Percentiles rank a stretch among this genome's conserved stretches.
These are phyloP conservation scores for Camarhynchus parvulus DNA, from an alignment of 2,113 vertebrate species.

Conservation along the genomic window DNA sequence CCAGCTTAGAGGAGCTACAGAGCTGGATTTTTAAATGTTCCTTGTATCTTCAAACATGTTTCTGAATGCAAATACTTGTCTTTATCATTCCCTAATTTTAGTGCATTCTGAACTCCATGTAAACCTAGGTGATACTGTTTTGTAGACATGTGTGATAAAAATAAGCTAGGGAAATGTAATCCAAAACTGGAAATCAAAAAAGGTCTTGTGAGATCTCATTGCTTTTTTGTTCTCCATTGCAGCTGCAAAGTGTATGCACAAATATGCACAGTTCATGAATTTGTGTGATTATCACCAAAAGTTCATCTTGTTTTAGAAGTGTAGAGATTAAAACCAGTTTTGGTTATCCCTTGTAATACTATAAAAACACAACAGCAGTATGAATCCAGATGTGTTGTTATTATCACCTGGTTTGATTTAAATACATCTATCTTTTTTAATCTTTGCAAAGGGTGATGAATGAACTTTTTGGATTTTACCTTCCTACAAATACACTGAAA, in stretches of 20 bases:
- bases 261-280: background rate
- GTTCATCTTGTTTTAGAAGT: background rate
- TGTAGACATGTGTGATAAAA: background rate
- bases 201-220: background rate
- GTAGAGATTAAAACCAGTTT: background rate
- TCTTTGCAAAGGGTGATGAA: background rate
- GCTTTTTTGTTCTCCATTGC: background rate
- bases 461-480: background rate
- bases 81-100: background rate
- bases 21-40: background rate
- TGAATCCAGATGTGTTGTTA: background rate
- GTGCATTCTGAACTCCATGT: background rate
- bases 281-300: background rate
- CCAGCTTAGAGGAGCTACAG: background rate
- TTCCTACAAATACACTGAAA: background rate
- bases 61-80: background rate
- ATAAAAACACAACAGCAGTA: background rate
- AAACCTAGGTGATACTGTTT: background rate
- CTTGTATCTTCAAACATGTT: background rate
- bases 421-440: background rate
- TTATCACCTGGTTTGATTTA: background rate
- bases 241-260: background rate
- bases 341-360: background rate
- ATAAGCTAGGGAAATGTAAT: background rate
- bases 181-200: background rate